Evolutionary conservation across 2,797 vertebrate genomes (phyloP), one percentile per base, ranked within the genome.

Genomic region (Leptodactylus fallax): DNA sequence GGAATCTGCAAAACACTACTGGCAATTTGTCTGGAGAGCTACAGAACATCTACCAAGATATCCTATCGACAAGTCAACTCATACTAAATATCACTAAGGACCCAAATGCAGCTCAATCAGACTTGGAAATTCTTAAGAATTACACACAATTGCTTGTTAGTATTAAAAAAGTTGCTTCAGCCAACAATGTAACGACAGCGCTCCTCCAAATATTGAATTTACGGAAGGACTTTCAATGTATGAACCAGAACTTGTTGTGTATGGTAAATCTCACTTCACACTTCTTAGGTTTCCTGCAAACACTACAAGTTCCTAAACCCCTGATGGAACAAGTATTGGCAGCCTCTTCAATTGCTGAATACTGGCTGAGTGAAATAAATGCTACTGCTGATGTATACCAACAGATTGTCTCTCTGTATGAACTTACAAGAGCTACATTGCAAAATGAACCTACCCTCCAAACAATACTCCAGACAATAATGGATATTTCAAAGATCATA

Each of bases 61-160:
- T 88, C 16, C 53, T 88, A n/a, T 71, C 16, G 7, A 21, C 11
- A 79, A 79, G 51, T 60, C 21, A 88, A 79, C 14, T 84, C 0
- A 85, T 84, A 16, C 0, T 72, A 8, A 88, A 88, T 51, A 85
- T 79, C 63, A 88, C 81, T n/a, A 25, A 23, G 55, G 53, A 79
- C 27, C 16, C 53, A 23, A 87, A 79, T n/a, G 6, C 23, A 21
- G 3, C 21, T 78, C 47, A 79, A 8, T 69, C 51, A 58, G n/a
- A 78, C 13, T 60, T 88, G 63, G 61, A 69, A 21, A 17, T 19
- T 27, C 25, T 83, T 55, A 77, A 45, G 49, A 71, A 78, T 78
- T 65, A 60, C 13, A 45, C 79, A 23, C 25, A 88, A 17, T 13
- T 36, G 16, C 61, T 88, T 16, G 79, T 36, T 0, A 36, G 36